Conservation (phyloP, 2,888 invertebrate species). For the Liopterus haemorrhoidalis region DNA sequence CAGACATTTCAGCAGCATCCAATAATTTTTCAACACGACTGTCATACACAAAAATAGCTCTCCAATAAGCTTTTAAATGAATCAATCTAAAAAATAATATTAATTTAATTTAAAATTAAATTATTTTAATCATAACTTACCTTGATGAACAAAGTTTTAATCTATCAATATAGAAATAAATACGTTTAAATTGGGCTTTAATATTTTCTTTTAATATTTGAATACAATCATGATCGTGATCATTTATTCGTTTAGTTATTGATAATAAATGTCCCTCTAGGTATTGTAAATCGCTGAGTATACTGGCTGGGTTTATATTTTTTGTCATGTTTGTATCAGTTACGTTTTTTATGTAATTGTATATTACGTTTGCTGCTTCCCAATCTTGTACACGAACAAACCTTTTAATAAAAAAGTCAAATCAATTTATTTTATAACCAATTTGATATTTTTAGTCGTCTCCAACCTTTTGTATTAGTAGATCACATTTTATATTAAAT, state of each 20-base stretch:
- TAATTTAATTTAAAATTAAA: slow-evolving; percentile 1
- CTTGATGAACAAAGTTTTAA: slow-evolving; percentile 34
- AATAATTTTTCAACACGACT: slow-evolving; percentile 43
- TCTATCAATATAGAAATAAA: slow-evolving; percentile 33
- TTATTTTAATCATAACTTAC: slow-evolving; percentile 42
- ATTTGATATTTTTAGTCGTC: too few relatives aligned
- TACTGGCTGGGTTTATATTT: slow-evolving; percentile 39
- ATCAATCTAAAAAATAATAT: slow-evolving; percentile 44
- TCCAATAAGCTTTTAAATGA: slow-evolving; percentile 51
- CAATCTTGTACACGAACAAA: slow-evolving; percentile 53
- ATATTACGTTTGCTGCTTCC: slow-evolving; percentile 54
- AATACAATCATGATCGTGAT: slow-evolving; percentile 36
- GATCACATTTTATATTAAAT: too few relatives aligned
- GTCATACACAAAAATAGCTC: slow-evolving; percentile 47
- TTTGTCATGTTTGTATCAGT: slow-evolving; percentile 36
- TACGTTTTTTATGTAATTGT: slow-evolving; percentile 44
- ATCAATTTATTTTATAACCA: slow-evolving; percentile 7
- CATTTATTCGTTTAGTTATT: slow-evolving; percentile 42
- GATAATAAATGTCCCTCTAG: slow-evolving; percentile 54
- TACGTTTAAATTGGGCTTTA: slow-evolving; percentile 34
- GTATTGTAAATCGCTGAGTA: slow-evolving; percentile 48
- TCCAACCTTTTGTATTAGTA: too few relatives aligned
- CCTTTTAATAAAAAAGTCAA: slow-evolving; percentile 40
- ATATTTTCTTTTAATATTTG: slow-evolving; percentile 37
- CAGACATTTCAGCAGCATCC: slow-evolving; percentile 42